Conservation (phyloP, 2,797 vertebrate genomes). For the Clarias pachynema region DNA sequence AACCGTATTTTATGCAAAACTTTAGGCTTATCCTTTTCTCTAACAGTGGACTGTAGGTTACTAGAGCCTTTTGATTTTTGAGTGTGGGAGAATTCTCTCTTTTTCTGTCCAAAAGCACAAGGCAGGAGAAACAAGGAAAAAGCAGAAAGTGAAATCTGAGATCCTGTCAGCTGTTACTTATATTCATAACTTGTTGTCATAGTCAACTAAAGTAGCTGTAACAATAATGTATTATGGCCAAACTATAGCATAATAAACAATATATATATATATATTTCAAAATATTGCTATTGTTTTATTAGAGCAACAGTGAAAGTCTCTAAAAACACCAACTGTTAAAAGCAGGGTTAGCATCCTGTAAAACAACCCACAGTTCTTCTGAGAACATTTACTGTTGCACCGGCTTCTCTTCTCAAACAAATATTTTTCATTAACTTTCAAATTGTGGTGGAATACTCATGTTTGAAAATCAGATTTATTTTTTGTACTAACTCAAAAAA, state of each 20-base stretch:
- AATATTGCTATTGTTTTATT: background rate
- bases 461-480: no score
- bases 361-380: no score
- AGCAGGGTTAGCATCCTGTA: background rate
- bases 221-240: no score
- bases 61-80: conserved; percentile 6
- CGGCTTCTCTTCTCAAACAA: no score
- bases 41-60: background rate
- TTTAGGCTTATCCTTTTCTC: background rate
- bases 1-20: background rate
- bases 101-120: conserved; percentile 8
- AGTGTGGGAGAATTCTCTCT: background rate
- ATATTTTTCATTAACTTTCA: no score
- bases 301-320: background rate
- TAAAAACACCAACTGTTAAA: background rate
- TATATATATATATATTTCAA: background rate
- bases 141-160: background rate
- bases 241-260: background rate
- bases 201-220: background rate
- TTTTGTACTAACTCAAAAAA: no score
- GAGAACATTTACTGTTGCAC: no score
- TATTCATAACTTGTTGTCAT: background rate
- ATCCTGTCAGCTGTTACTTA: background rate
- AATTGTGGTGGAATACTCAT: no score
- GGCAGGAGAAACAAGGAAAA: background rate